Base-by-base conservation (phyloP, 2,797 vertebrate species). In the Mus spretus region DNA sequence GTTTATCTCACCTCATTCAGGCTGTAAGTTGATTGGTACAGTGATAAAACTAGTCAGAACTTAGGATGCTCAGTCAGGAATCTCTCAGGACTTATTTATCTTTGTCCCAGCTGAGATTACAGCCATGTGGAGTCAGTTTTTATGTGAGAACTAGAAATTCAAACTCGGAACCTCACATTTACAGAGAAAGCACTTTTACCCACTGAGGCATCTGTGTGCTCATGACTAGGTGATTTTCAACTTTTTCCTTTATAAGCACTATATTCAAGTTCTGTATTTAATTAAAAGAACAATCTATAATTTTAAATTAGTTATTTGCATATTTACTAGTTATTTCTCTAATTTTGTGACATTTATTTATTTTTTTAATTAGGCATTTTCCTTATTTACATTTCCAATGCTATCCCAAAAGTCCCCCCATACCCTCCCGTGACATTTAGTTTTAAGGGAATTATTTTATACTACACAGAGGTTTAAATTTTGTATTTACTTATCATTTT, bases 271-370 rank as follows among this genome's bases (percentile, higher is more conserved):
- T 3, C 2, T 78, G 87, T 90, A 13, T 6, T 95, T 50, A 72
- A 61, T 92, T 77, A 84, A 70, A 75, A 86, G 5, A 47, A 2
- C 26, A 50, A 78, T 82, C n/a, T 75, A 84, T 26, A 74, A 63
- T 57, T 72, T 3, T 37, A 72, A 72, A 8, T 61, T 70, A 92
- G 72, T 12, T 85, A 19, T 44, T 83, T 31, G 40, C 0, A 31
- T 87, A 89, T 50, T 90, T 57, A 88, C 55, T 91, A 6, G 78
- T 28, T 77, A 67, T 85, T 90, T 94, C 70, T 95, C 22, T 92
- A 93, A 91, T 79, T 72, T 94, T 55, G 40, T 4, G 79, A 22
- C 3, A 84, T 84, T 90, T 57, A 4, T 77, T 50, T 50, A 87
- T 84, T 90, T 57, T 77, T 50, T 50, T 50, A 40, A 40, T 40